phyloP scores from a whole-genome alignment of 2,888 invertebrate genomes.

The Cinara cedri region DNA sequence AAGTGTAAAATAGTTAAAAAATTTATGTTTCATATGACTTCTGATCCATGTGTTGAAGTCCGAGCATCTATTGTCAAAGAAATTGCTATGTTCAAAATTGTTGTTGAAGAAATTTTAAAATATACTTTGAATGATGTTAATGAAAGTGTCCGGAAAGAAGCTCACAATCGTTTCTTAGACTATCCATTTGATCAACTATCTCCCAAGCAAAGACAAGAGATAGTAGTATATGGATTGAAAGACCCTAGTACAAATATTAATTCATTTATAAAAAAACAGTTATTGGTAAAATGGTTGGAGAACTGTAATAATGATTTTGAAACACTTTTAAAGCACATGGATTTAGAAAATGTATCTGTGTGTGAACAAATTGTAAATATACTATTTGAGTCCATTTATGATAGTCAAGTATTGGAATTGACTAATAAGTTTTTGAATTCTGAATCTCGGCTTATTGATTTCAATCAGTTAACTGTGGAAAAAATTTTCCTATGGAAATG shows the following conservation, averaged over 20 bases:
- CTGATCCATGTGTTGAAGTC: constrained; percentile 38
- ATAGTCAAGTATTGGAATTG: constrained; percentile 28
- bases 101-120: constrained; percentile 39
- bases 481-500: constrained; percentile 52
- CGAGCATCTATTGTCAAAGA: constrained; percentile 24
- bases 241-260: constrained; percentile 24
- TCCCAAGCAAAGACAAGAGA: constrained; percentile 16
- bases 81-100: constrained; percentile 22
- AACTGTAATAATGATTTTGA: constrained; percentile 26
- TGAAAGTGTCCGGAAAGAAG: constrained; percentile 49
- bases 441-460: constrained; percentile 26
- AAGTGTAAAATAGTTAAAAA: constrained; percentile 20
- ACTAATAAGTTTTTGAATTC: constrained; percentile 7
- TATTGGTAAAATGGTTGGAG: constrained; percentile 3
- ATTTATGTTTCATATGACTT: constrained; percentile 45
- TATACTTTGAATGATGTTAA: constrained; percentile 14
- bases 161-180: constrained; percentile 25
- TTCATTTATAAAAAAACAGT: constrained; percentile 10
- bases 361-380: constrained; percentile 25
- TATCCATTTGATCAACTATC: constrained; percentile 34
- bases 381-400: constrained; percentile 39
- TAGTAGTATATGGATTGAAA: constrained; percentile 35
- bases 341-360: constrained; percentile 31
- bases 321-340: constrained; percentile 9
- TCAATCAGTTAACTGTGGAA: constrained; percentile 28